Evolutionary conservation across 2,113 vertebrate species (phyloP).

Genomic region (Microtus ochrogaster): DNA sequence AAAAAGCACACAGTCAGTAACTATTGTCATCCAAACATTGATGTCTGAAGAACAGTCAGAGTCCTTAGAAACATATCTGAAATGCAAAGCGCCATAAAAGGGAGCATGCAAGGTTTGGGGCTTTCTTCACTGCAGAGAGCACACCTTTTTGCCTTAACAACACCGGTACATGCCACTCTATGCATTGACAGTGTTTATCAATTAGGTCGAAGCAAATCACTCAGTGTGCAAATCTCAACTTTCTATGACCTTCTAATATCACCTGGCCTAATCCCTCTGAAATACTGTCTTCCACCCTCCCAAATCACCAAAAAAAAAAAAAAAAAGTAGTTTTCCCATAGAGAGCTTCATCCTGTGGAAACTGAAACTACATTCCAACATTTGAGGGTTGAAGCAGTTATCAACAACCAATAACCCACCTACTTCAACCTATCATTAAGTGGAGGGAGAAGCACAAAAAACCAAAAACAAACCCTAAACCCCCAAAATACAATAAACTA

Average conservation of each 20-base stretch:
- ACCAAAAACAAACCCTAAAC: neutral
- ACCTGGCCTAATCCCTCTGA: neutral
- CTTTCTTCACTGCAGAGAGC: neutral
- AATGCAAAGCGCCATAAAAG: neutral
- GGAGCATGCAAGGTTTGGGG: accelerated
- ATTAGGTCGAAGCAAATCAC: neutral
- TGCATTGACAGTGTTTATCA: neutral
- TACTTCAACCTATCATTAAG: neutral
- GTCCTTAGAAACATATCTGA: neutral
- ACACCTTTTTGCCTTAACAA: neutral
- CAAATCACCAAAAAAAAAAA: neutral
- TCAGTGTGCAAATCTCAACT: neutral
- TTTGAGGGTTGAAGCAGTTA: neutral
- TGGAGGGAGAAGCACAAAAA: neutral
- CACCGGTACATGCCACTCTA: accelerated
- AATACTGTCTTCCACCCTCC: too few relatives aligned
- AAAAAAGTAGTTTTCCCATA: too few relatives aligned
- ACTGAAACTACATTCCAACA: neutral
- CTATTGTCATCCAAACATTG: neutral
- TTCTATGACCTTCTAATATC: neutral
- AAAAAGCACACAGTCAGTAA: neutral
- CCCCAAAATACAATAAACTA: neutral
- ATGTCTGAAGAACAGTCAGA: neutral
- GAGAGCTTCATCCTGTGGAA: neutral
- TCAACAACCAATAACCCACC: neutral